Evolutionary conservation across 1,140 invertebrate species (phyloP).

Genomic region (Melipona quadrifasciata): DNA sequence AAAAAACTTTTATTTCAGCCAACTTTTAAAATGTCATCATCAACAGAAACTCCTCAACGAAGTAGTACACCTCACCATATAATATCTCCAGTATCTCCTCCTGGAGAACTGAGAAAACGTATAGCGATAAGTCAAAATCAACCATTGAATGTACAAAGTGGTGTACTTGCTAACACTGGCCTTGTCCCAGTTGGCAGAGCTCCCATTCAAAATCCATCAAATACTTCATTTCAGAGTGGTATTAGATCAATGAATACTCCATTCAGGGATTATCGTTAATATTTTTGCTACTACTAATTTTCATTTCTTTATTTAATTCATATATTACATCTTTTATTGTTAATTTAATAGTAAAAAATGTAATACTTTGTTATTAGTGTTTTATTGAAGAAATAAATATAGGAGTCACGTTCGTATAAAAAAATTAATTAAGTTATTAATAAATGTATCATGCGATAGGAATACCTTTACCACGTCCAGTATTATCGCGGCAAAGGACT

Average conservation of each 20-base stretch:
- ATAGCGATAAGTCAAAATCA: conserved; percentile 68
- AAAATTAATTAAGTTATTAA: no score
- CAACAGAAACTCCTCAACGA: conserved; percentile 71
- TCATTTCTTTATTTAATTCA: conserved; percentile 4
- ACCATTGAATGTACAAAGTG: conserved; percentile 60
- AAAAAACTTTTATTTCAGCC: conserved; percentile 60
- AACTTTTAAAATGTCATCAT: neutral
- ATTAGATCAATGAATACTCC: conserved; percentile 69
- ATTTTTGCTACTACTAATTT: conserved; percentile 31
- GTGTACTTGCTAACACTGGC: conserved; percentile 45
- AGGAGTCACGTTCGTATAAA: no score
- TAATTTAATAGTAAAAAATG: neutral
- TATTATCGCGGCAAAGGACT: conserved; percentile 84
- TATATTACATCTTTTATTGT: conserved; percentile 15
- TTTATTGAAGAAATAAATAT: no score
- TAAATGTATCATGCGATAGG: conserved; percentile 18
- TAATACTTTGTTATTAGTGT: no score
- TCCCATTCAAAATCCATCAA: conserved; percentile 51
- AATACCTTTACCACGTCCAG: conserved; percentile 78
- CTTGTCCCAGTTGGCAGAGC: conserved; percentile 54
- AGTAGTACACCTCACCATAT: conserved; percentile 62
- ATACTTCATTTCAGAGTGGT: conserved; percentile 61
- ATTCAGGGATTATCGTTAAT: conserved; percentile 71
- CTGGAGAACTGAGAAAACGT: conserved; percentile 74
- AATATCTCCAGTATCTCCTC: conserved; percentile 50